Percentiles rank a stretch among this genome's conserved stretches.
These are phyloP conservation scores for Batillaria attramentaria DNA, from an alignment of 1,140 invertebrate genomes.

Conservation along the genomic window DNA sequence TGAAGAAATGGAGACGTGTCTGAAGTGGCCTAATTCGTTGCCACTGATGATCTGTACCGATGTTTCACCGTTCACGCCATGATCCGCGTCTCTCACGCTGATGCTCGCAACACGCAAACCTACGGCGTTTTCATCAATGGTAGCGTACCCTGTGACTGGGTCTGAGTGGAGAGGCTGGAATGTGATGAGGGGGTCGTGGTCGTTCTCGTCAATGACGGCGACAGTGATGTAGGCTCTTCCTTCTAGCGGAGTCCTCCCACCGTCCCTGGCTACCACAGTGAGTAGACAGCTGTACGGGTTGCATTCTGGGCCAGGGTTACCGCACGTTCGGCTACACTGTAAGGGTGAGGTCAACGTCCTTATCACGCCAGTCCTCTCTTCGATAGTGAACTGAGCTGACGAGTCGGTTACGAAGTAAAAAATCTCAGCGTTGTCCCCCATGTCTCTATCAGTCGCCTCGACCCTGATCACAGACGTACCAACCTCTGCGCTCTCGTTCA, in stretches of 20 bases:
- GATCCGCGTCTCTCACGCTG: conserved; percentile 91
- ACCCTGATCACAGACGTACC: conserved; percentile 56
- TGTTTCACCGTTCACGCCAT: conserved; percentile 91
- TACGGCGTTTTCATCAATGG: conserved; percentile 91
- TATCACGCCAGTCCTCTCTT: conserved; percentile 61
- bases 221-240: conserved; percentile 95
- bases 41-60: conserved; percentile 83
- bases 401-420: conserved; percentile 81
- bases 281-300: conserved; percentile 81
- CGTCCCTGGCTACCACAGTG: conserved; percentile 93
- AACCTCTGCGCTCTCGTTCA: conserved; percentile 55
- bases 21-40: conserved; percentile 92
- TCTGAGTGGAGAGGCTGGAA: conserved; percentile 83
- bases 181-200: conserved; percentile 93
- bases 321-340: conserved; percentile 48
- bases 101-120: conserved; percentile 94
- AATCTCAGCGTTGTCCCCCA: conserved; percentile 64
- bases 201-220: conserved; percentile 90
- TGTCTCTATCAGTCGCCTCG: conserved; percentile 59
- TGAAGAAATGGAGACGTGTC: conserved; percentile 82
- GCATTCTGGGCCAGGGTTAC: conserved; percentile 36
- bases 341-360: conserved; percentile 53
- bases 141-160: conserved; percentile 85
- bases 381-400: conserved; percentile 60
- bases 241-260: conserved; percentile 90